Evolutionary conservation across 2,888 invertebrate genomes (phyloP).

Genomic region (Pristionchus exspectatus): DNA sequence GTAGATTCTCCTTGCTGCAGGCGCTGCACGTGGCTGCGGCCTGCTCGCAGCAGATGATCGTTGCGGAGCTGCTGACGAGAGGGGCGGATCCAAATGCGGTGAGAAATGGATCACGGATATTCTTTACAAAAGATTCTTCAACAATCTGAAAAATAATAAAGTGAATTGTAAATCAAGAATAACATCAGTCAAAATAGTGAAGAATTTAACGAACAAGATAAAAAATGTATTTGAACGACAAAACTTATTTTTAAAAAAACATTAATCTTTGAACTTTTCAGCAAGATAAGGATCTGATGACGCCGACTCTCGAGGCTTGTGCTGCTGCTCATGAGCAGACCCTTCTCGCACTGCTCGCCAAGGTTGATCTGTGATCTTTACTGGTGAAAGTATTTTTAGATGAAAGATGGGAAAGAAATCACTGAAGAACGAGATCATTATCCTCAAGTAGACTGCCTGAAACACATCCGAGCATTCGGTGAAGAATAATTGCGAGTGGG

Average conservation of each 20-base stretch:
- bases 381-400: not conserved
- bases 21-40: constrained; percentile 48
- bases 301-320: constrained; percentile 73
- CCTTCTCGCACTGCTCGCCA: constrained; percentile 63
- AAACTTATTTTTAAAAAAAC: no score
- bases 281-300: constrained; percentile 62
- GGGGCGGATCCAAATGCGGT: constrained; percentile 67
- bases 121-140: no score
- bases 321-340: constrained; percentile 70
- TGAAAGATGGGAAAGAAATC: not conserved
- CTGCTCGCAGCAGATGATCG: constrained; percentile 60
- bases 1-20: not conserved
- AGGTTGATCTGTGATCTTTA: constrained; percentile 56
- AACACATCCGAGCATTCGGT: not conserved
- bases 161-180: no score
- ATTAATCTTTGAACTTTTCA: not conserved
- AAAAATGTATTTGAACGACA: no score
- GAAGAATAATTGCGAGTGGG: not conserved
- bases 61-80: constrained; percentile 61
- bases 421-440: not conserved
- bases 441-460: not conserved
- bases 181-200: no score
- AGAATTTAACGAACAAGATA: no score
- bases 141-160: not conserved
- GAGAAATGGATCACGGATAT: no score